These are phyloP conservation scores for Athripsodes cinereus DNA, from an alignment of 2,888 invertebrate genomes.

Conservation along the genomic window DNA sequence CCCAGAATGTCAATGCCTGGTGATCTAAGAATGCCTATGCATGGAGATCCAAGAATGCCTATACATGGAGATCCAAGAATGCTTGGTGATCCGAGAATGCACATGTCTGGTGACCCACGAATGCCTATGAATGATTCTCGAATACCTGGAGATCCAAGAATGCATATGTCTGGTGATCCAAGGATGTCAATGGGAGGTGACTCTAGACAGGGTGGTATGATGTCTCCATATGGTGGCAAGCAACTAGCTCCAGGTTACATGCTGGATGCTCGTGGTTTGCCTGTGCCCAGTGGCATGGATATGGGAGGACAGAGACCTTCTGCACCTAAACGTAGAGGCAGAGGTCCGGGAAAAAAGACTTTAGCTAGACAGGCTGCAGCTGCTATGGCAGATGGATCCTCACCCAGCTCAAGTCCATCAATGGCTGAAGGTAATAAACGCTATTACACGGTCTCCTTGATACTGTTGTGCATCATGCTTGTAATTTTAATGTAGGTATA, in stretches of 20 bases:
- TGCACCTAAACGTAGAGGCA: conserved; percentile 38
- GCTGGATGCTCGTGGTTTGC: conserved; percentile 10
- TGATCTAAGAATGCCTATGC: conserved; percentile 6
- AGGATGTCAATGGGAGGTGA: neutral
- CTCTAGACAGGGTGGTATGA: neutral
- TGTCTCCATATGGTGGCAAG: neutral
- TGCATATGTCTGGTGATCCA: neutral
- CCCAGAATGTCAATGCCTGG: neutral
- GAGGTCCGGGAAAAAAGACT: conserved; percentile 41
- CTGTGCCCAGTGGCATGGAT: conserved; percentile 9
- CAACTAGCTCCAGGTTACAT: conserved; percentile 18
- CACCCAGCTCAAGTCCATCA: conserved; percentile 11
- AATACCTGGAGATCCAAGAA: conserved; percentile 9
- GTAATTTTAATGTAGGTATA: too few relatives aligned
- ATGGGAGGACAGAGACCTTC: conserved; percentile 31
- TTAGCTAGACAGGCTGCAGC: conserved; percentile 36
- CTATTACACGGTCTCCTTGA: too few relatives aligned
- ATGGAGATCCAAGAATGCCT: conserved; percentile 25
- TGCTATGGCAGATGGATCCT: conserved; percentile 21
- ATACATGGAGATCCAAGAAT: conserved; percentile 4
- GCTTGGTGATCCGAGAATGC: conserved; percentile 1
- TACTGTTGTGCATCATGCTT: too few relatives aligned
- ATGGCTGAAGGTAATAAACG: conserved; percentile 31
- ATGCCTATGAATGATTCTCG: neutral
- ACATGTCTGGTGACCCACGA: conserved; percentile 1